Conservation (phyloP, 2,113 vertebrate genomes). For the Pollimyrus isidori region DNA sequence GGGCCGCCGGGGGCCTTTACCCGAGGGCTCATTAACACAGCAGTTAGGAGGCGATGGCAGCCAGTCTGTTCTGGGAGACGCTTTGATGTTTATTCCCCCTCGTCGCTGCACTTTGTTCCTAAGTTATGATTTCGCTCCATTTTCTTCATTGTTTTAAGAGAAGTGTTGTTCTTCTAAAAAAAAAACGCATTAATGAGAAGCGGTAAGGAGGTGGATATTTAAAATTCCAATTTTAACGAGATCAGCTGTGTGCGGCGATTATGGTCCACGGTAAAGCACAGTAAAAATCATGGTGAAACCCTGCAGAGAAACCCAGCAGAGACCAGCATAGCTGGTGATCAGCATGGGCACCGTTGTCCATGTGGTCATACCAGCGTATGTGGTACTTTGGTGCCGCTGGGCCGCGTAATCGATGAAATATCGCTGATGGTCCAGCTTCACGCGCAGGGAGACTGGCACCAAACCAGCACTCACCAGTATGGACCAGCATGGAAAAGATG, state of each 20-base stretch:
- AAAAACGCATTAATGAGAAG: conserved; percentile 2
- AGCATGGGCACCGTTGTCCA: neutral
- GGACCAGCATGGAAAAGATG: neutral
- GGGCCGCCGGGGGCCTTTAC: neutral
- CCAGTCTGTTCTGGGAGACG: neutral
- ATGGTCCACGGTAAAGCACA: neutral
- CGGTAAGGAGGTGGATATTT: neutral
- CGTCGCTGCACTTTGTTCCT: neutral
- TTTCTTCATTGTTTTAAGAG: conserved; percentile 4
- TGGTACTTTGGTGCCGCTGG: neutral
- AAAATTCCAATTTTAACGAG: neutral
- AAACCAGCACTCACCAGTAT: neutral
- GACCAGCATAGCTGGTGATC: neutral
- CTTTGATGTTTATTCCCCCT: neutral
- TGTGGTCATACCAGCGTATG: too few relatives aligned
- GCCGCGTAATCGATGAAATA: neutral
- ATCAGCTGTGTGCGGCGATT: neutral
- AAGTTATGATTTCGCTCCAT: neutral
- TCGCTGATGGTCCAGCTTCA: too few relatives aligned
- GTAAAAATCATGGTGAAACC: neutral
- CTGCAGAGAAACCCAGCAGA: neutral
- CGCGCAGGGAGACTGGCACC: neutral
- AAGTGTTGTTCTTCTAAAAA: neutral
- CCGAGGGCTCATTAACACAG: neutral
- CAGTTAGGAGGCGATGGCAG: neutral